A percentile compares a stretch with the other conserved stretches of the same genome.
These are phyloP conservation scores for Xyliphius kryptos DNA, from an alignment of 2,113 vertebrate species.

Conservation along the genomic window DNA sequence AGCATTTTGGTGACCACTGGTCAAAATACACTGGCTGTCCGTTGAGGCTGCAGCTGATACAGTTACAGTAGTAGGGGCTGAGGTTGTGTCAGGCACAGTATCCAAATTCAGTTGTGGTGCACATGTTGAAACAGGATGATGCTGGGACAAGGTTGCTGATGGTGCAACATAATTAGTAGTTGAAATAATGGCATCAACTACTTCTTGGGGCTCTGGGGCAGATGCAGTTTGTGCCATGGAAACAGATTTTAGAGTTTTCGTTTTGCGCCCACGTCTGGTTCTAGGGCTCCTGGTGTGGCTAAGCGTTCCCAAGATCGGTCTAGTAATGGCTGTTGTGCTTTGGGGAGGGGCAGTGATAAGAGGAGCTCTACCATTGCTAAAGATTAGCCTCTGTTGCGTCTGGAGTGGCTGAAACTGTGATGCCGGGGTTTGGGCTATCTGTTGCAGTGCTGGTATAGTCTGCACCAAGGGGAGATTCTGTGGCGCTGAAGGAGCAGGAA, in stretches of 20 bases:
- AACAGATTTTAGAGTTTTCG: slow-evolving; percentile 44
- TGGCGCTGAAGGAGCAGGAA: slow-evolving; percentile 49
- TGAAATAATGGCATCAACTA: too few species aligned
- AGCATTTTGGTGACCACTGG: slow-evolving; percentile 21
- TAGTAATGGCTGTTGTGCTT: slow-evolving; percentile 45
- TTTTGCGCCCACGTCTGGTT: slow-evolving; percentile 60
- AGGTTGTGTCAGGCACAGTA: slow-evolving; percentile 10
- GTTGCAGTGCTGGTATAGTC: slow-evolving; percentile 58
- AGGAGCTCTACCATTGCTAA: slow-evolving; percentile 50
- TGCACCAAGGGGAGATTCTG: slow-evolving; percentile 60
- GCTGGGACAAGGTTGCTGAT: slow-evolving; percentile 9
- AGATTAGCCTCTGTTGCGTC: slow-evolving; percentile 61
- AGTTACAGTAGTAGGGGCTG: slow-evolving; percentile 22
- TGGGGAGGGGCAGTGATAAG: slow-evolving; percentile 39
- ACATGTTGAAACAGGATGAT: neutral
- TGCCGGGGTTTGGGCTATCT: slow-evolving; percentile 57
- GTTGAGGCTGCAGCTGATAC: slow-evolving; percentile 33
- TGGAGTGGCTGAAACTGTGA: slow-evolving; percentile 60
- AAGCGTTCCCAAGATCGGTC: slow-evolving; percentile 59
- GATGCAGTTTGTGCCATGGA: slow-evolving; percentile 5
- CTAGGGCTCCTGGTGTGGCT: slow-evolving; percentile 56
- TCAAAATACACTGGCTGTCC: slow-evolving; percentile 14
- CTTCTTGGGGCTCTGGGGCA: too few species aligned
- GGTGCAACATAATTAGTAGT: slow-evolving; percentile 6
- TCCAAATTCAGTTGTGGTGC: slow-evolving; percentile 7